Evolutionary conservation across 2,113 vertebrate genomes (phyloP).

Genomic region (Phoxinus phoxinus): DNA sequence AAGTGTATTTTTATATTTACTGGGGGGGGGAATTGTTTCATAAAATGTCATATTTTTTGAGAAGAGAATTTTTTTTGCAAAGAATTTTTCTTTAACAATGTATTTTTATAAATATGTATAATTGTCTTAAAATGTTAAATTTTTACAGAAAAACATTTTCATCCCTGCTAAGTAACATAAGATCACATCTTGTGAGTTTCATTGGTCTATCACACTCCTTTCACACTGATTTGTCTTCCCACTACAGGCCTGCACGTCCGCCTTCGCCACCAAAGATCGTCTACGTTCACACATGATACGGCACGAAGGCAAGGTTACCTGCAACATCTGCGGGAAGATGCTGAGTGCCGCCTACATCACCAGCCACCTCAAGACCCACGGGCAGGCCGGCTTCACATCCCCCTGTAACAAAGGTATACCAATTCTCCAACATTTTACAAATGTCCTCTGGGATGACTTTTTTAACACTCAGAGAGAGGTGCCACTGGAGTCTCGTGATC

Average conservation of each 20-base stretch:
- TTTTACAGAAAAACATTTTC: too few relatives aligned
- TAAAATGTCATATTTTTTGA: too few relatives aligned
- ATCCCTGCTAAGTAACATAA: conserved; percentile 54
- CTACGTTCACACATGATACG: conserved; percentile 98
- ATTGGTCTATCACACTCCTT: neutral
- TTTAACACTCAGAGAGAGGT: neutral
- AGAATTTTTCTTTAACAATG: too few relatives aligned
- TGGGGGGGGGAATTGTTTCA: too few relatives aligned
- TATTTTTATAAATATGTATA: too few relatives aligned
- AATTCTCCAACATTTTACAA: neutral
- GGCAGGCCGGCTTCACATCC: conserved; percentile 93
- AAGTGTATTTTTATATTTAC: too few relatives aligned
- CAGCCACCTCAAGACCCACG: conserved; percentile 98
- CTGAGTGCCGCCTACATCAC: conserved; percentile 97
- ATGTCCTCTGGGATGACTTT: neutral
- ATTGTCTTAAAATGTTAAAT: too few relatives aligned
- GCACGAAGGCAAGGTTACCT: conserved; percentile 97
- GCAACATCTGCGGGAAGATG: conserved; percentile 99
- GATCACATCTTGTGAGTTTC: neutral
- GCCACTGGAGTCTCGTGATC: neutral
- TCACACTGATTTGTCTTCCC: neutral
- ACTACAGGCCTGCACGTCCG: conserved; percentile 92
- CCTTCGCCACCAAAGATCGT: conserved; percentile 99
- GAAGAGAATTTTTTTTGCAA: too few relatives aligned
- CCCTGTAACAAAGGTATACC: conserved; percentile 93